Conservation (phyloP, 1,140 invertebrate genomes). For the Habropoda laboriosa region DNA sequence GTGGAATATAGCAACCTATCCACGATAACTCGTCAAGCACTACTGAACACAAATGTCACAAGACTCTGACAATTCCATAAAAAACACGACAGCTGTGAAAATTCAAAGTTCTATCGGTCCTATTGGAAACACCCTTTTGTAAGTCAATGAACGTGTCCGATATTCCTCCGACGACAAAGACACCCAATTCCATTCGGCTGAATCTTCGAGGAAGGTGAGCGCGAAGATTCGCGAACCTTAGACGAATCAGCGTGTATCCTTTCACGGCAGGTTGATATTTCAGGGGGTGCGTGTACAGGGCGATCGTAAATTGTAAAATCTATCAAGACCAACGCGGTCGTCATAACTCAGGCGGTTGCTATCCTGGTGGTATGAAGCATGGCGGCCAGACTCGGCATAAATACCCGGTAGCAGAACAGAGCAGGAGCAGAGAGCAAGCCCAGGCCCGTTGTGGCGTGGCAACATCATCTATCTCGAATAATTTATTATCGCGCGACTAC, state of each 20-base stretch:
- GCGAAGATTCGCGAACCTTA: neutral
- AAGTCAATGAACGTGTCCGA: neutral
- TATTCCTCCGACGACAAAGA: neutral
- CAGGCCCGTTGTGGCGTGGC: slow-evolving; percentile 78
- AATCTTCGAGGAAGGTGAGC: neutral
- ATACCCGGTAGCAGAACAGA: slow-evolving; percentile 80
- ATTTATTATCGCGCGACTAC: slow-evolving; percentile 79
- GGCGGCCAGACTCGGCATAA: slow-evolving; percentile 81
- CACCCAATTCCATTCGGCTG: too few relatives aligned
- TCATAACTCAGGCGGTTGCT: slow-evolving; percentile 80
- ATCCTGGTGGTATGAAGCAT: slow-evolving; percentile 80
- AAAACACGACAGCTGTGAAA: too few relatives aligned
- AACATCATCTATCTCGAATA: slow-evolving; percentile 82
- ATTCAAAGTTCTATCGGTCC: too few relatives aligned
- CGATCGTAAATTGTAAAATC: slow-evolving; percentile 82
- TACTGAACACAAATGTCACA: too few relatives aligned
- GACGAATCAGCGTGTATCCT: slow-evolving; percentile 14
- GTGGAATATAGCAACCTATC: too few relatives aligned
- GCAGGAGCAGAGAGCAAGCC: slow-evolving; percentile 72
- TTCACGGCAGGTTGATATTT: slow-evolving; percentile 64
- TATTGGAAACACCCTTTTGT: too few relatives aligned
- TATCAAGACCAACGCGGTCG: slow-evolving; percentile 82
- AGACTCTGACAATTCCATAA: too few relatives aligned
- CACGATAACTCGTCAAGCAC: too few relatives aligned
- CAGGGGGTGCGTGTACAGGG: slow-evolving; percentile 61